Evolutionary conservation across 2,888 invertebrate genomes (phyloP), one percentile per base, ranked within the genome.

Genomic region (Lymantria dispar): DNA sequence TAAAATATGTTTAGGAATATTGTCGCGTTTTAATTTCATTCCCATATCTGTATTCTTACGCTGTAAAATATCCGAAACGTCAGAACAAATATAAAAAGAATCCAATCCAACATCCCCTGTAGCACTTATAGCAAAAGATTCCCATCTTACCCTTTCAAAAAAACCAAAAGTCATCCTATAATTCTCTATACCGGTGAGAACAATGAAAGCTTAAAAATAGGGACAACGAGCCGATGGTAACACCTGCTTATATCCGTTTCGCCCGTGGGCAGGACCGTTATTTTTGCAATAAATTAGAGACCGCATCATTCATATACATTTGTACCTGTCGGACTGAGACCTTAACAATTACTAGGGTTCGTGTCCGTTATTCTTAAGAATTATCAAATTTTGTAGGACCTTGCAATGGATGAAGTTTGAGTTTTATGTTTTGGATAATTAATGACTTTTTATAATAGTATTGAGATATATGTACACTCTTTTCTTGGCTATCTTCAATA

Each of bases 261-360:
- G 56, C 53, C 64, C 53, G 12, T 29, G 47, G 57, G 61, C 58
- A 50, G 48, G 52, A 59, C 66, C 65, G 68, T 75, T 71, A 73
- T 76, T 74, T 74, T 76, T 70, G 73, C 72, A 74, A 80, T 80
- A 79, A 78, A 80, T 80, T 75, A 78, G 69, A 60, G 68, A 67
- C 69, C 71, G 58, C 72, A 68, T 72, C 64, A 70, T 64, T 54
- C 60, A 56, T 64, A 68, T 67, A 60, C 68, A 74, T 67, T 67
- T 62, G 60, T 67, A 70, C 64, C 65, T 68, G 65, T 64, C 70
- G 43, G 11, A 31, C 57, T 64, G 63, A 72, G 66, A 63, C 70
- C 58, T 68, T 70, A 71, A 62, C 72, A 68, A 73, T 74, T 71
- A 69, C 62, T 65, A 60, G 66, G 63, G 56, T 58, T 43, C 61